Conservation (phyloP, 1,140 invertebrate genomes). For the Halesus radiatus region DNA sequence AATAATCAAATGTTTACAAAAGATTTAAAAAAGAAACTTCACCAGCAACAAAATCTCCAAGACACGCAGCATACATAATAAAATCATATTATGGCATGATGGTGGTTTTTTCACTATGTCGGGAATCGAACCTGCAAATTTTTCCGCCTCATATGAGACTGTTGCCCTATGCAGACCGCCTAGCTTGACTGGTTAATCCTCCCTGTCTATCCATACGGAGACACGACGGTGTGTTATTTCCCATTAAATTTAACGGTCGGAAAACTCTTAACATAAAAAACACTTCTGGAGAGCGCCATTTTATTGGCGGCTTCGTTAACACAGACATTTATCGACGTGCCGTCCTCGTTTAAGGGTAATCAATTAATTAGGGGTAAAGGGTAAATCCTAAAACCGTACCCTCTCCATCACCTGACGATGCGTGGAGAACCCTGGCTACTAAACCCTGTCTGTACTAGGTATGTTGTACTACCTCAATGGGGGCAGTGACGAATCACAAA, state of each 20-base stretch:
- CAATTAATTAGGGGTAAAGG: constrained; percentile 43
- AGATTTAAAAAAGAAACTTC: no score
- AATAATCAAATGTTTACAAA: no score
- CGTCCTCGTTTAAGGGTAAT: constrained; percentile 40
- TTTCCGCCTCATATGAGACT: no score
- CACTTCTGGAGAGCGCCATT: constrained; percentile 4
- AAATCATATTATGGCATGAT: no score
- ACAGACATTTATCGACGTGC: constrained; percentile 38
- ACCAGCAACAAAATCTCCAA: no score
- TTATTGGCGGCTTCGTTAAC: constrained; percentile 30
- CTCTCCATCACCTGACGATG: constrained; percentile 40
- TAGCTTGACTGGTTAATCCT: no score
- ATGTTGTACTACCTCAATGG: neutral
- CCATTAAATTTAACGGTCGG: neutral
- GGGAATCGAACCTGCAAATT: no score
- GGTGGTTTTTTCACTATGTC: no score
- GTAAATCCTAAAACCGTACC: constrained; percentile 29
- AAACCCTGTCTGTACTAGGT: neutral
- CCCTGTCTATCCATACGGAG: no score
- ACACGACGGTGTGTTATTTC: neutral
- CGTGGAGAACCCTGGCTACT: neutral
- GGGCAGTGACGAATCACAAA: neutral
- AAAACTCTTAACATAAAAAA: neutral
- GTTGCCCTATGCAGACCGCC: no score
- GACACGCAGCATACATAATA: no score